These are phyloP conservation scores for Ctena decussata DNA, from an alignment of 2,888 invertebrate genomes.

Conservation along the genomic window DNA sequence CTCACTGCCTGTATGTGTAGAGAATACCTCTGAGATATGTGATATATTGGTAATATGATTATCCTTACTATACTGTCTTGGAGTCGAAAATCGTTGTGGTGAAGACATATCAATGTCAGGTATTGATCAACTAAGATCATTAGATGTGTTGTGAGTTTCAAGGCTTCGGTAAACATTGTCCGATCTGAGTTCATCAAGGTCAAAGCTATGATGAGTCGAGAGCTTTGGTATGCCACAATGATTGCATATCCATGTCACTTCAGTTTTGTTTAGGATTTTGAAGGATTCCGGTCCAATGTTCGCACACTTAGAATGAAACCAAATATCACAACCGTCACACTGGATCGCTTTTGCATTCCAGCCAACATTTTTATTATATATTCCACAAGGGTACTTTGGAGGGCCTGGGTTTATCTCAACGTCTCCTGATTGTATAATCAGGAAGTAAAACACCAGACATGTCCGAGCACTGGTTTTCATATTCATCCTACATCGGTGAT, in stretches of 20 bases:
- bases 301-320: neutral
- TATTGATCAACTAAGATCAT: neutral
- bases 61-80: neutral
- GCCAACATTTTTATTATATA: neutral
- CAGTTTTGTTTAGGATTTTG: neutral
- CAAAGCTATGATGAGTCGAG: neutral
- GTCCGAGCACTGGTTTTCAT: neutral
- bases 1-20: too few species aligned
- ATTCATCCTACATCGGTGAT: neutral
- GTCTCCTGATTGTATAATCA: neutral
- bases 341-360: neutral
- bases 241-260: neutral
- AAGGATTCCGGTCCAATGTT: constrained; percentile 1
- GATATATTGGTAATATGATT: neutral
- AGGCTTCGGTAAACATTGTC: neutral
- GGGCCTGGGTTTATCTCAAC: neutral
- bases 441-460: neutral
- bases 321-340: neutral
- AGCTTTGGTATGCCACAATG: neutral
- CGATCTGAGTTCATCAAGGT: neutral
- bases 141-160: neutral
- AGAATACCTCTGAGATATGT: too few species aligned
- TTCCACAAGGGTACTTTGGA: neutral
- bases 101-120: neutral
- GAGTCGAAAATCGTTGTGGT: neutral